Conservation (phyloP, 2,888 invertebrate genomes). For the Cenopis cana region DNA sequence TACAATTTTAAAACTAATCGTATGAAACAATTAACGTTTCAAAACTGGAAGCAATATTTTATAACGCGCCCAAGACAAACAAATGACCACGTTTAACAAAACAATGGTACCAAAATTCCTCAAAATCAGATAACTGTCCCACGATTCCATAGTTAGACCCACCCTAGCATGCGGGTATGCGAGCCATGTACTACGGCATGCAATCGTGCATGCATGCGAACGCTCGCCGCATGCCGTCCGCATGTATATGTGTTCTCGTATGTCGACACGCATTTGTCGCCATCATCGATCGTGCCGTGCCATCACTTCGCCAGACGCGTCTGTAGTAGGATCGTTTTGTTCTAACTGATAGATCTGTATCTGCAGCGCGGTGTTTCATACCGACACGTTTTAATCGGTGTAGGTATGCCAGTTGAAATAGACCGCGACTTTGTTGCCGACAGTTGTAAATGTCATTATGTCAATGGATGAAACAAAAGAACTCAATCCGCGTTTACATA, state of each 20-base stretch:
- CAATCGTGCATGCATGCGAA: constrained; percentile 60
- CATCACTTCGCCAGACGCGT: constrained; percentile 53
- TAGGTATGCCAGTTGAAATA: constrained; percentile 29
- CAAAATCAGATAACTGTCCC: constrained; percentile 74
- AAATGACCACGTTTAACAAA: constrained; percentile 17
- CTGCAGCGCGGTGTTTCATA: constrained; percentile 19
- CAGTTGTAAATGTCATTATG: constrained; percentile 16
- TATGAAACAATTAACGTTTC: not conserved
- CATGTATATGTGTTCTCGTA: constrained; percentile 59
- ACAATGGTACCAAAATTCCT: constrained; percentile 54
- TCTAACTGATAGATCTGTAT: constrained; percentile 34
- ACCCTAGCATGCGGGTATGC: constrained; percentile 74
- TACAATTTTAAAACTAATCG: not conserved
- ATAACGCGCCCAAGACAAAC: constrained; percentile 7
- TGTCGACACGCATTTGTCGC: constrained; percentile 79
- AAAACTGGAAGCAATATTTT: constrained; percentile 4
- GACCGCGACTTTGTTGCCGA: constrained; percentile 15
- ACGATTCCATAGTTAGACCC: constrained; percentile 62
- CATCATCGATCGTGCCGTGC: constrained; percentile 72
- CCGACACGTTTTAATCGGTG: constrained; percentile 33
- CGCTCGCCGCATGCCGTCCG: constrained; percentile 67
- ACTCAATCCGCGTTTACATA: too few species aligned
- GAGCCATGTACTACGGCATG: constrained; percentile 74
- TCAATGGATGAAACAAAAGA: not conserved
- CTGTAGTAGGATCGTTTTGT: constrained; percentile 30